These are phyloP conservation scores for Drosophila cardini DNA, from an alignment of 1,140 invertebrate genomes.

Conservation along the genomic window DNA sequence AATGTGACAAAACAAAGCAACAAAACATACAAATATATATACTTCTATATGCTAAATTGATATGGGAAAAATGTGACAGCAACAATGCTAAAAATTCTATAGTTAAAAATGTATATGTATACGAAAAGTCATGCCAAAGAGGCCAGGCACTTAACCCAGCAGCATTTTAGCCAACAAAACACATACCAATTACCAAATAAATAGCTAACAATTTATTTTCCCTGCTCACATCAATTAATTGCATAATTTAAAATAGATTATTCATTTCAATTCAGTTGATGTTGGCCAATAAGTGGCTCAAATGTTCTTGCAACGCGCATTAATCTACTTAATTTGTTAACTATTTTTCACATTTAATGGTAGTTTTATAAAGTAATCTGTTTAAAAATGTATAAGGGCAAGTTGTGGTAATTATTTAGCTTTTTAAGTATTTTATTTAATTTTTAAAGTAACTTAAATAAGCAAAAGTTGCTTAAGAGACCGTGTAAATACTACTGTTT, in stretches of 20 bases:
- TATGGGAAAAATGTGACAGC: slow-evolving; percentile 14
- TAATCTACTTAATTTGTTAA: slow-evolving; percentile 5
- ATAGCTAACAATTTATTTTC: slow-evolving; percentile 55
- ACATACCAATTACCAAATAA: slow-evolving; percentile 44
- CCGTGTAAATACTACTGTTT: no score
- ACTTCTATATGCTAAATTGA: not conserved
- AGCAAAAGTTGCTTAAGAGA: no score
- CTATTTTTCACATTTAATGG: not conserved
- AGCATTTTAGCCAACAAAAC: not conserved
- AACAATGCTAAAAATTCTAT: slow-evolving; percentile 16
- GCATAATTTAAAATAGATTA: slow-evolving; percentile 64
- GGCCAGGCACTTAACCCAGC: slow-evolving; percentile 29
- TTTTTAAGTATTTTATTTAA: not conserved
- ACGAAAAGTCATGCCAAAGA: slow-evolving; percentile 10
- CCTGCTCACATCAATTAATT: slow-evolving; percentile 63
- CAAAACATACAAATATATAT: slow-evolving; percentile 2
- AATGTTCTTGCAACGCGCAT: not conserved
- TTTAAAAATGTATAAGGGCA: not conserved
- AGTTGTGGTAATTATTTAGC: not conserved
- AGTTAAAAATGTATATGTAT: not conserved
- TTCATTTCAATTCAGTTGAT: not conserved
- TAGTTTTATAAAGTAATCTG: not conserved
- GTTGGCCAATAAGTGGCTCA: slow-evolving; percentile 5
- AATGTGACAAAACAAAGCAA: slow-evolving; percentile 28
- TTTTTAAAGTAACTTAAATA: not conserved